phyloP scores from a whole-genome alignment of 2,113 vertebrate species.

The Riparia riparia region DNA sequence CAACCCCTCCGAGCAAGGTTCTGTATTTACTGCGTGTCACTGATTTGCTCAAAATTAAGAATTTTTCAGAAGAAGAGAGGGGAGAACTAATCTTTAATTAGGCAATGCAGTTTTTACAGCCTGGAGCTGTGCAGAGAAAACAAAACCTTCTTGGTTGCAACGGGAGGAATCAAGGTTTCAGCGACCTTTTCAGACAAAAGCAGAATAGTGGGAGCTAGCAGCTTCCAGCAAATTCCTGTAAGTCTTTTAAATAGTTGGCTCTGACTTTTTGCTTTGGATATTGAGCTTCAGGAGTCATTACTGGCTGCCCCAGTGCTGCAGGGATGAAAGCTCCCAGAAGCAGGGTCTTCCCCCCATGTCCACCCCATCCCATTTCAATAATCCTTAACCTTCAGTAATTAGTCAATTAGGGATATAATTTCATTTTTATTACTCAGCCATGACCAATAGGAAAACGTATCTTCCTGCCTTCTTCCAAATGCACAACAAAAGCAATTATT shows the following conservation, averaged over 20 bases:
- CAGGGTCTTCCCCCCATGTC: fast-evolving
- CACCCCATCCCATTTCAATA: neutral
- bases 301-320: neutral
- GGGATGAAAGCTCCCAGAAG: neutral
- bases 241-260: neutral
- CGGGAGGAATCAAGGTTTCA: neutral
- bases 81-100: neutral
- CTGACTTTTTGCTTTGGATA: neutral
- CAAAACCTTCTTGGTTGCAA: neutral
- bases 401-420: neutral
- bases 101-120: neutral
- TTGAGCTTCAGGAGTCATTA: neutral
- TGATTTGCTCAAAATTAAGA: neutral
- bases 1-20: fast-evolving
- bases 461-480: neutral
- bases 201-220: neutral
- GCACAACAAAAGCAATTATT: neutral
- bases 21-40: neutral
- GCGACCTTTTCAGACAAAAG: neutral
- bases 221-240: neutral
- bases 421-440: neutral
- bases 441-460: neutral
- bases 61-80: neutral
- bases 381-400: neutral
- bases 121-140: neutral